Evolutionary conservation across 2,113 vertebrate genomes (phyloP), one percentile per base, ranked within the genome.

Genomic region (Etheostoma spectabile): DNA sequence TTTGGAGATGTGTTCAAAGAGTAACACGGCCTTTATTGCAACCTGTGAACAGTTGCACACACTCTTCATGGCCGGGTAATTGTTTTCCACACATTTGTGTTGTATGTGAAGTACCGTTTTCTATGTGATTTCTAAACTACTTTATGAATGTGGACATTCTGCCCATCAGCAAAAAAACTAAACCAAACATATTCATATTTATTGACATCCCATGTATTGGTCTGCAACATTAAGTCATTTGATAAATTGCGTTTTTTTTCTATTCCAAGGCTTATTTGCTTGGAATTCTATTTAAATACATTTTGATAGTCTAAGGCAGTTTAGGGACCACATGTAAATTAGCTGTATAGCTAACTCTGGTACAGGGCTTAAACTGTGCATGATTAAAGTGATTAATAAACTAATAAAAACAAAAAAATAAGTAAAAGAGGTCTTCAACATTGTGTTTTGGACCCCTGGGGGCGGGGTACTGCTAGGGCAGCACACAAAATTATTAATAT

Each of bases 1-100:
- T 30, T 8, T 46, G 68, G 35, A 64, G 60, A 65, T n/a, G 52
- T 33, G 46, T 14, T 77, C 22, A n/a, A 45, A 42, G 57, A 72
- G 48, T 35, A 38, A 35, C 8, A 24, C 14, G 35, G 42, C 18
- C 12, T 66, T 19, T 21, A 13, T n/a, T 51, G 45, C 19, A 51
- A 33, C 24, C 49, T 16, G 14, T 61, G 27, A 35, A 35, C 5
- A 49, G 45, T 3, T 51, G 13, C 56, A 49, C 3, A 13, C 19
- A 51, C 4, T 61, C 8, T 14, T 30, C 69, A 33, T 27, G 16
- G 42, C 1, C 24, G 15, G 13, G 42, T 33, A 7, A 60, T 33
- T 5, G 3, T 48, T 59, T 21, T 24, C 55, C 35, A 19, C 33
- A 62, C 12, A 12, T 63, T 63, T 64, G 22, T 1, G 46, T 22